Evolutionary conservation across 2,797 vertebrate species (phyloP), one percentile per base, ranked within the genome.

Genomic region (Rhynchonycteris naso): DNA sequence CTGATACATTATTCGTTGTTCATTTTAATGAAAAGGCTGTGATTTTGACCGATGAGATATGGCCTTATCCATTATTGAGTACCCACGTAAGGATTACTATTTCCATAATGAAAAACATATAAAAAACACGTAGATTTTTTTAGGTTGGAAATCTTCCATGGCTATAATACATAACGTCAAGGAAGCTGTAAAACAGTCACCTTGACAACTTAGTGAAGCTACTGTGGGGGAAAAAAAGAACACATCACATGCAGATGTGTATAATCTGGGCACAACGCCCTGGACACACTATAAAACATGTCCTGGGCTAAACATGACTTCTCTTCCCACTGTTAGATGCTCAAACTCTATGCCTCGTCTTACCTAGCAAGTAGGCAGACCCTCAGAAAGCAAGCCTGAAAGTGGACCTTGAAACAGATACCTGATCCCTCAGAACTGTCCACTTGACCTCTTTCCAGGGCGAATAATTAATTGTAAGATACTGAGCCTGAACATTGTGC

Each of bases 11-110:
- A 88, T 87, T 84, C 87, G 58, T 66, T 74, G 87, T 80, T 74
- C 72, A 69, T 69, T 87, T 90, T 92, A 72, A 95, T 85, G 82
- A 94, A 94, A 96, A 95, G 72, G 19, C 52, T 7, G 13, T 56
- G 78, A 56, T 94, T 58, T n/a, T 56, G 58, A 50, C 74, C 2
- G 2, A 68, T 83, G 50, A 83, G 71, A 69, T 43, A 33, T 0
- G 33, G n/a, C 75, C 74, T 87, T 28, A 71, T 84, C 47, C 66
- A 78, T 92, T 72, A 90, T 15, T 61, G 59, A 94, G 50, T 54
- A 71, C 72, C 43, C 63, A 21, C 33, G 87, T 93, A 52, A 72
- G 81, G 52, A 88, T 82, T 66, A 59, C 79, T 83, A 4, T 59
- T 86, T 93, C 54, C 43, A 14, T 58, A 66, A 89, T 91, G 58